Conservation (phyloP, 2,888 invertebrate genomes). For the Tortricodes alternella region DNA sequence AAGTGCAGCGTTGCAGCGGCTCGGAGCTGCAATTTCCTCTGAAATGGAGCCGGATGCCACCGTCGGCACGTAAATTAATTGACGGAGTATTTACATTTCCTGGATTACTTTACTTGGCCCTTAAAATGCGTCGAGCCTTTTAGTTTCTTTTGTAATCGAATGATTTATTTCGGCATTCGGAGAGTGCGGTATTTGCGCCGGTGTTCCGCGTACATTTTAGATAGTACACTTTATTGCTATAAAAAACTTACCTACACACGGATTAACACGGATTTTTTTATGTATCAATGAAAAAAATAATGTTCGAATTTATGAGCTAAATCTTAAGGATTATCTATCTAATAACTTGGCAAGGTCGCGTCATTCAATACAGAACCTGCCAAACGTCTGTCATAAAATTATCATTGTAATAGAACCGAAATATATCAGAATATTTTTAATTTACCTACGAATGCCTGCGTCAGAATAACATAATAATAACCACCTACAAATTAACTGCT, state of each 20-base stretch:
- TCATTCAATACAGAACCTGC: not conserved
- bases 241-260: too few relatives aligned
- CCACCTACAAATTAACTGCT: too few relatives aligned
- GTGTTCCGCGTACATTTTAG: too few relatives aligned
- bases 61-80: conserved; percentile 29
- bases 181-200: too few relatives aligned
- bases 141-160: too few relatives aligned
- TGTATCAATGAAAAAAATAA: too few relatives aligned
- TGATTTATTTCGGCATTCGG: too few relatives aligned
- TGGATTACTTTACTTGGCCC: conserved; percentile 2
- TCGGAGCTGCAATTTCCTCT: conserved; percentile 53
- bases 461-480: too few relatives aligned
- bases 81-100: conserved; percentile 13
- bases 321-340: not conserved
- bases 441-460: not conserved
- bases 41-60: conserved; percentile 46
- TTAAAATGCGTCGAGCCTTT: not conserved
- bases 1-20: not conserved
- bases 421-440: not conserved
- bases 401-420: not conserved
- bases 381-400: not conserved
- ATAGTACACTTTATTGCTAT: too few relatives aligned
- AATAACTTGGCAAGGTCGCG: conserved; percentile 8
- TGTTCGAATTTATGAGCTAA: not conserved
- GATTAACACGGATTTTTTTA: too few relatives aligned